phyloP scores from a whole-genome alignment of 2,888 invertebrate species.

The Agonopterix arenella region DNA sequence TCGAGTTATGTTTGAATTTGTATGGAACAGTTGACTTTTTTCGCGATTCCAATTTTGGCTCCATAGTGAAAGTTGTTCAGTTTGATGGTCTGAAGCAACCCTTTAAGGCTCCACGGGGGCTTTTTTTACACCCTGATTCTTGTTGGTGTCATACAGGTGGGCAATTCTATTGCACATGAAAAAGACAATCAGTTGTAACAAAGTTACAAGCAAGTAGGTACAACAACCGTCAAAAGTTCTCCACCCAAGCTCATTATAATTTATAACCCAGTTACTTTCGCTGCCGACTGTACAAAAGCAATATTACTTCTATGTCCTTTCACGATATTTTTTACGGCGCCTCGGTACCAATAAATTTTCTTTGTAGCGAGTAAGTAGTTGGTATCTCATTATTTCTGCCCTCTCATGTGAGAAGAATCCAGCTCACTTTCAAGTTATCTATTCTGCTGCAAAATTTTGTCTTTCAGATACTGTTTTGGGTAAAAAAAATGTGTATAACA shows the following conservation, averaged over 20 bases:
- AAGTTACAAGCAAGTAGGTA: neutral
- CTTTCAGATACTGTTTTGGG: slow-evolving; percentile 1
- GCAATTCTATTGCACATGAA: too few species aligned
- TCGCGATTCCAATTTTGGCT: too few species aligned
- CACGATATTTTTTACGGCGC: slow-evolving; percentile 4
- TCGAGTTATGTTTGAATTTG: too few species aligned
- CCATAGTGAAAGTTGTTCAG: too few species aligned
- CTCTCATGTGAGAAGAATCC: slow-evolving; percentile 46
- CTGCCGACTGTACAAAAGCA: slow-evolving; percentile 4
- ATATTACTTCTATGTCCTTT: slow-evolving; percentile 15
- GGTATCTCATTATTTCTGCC: slow-evolving; percentile 59
- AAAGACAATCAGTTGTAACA: too few species aligned
- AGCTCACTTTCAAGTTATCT: slow-evolving; percentile 27
- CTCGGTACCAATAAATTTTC: slow-evolving; percentile 21
- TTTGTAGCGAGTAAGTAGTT: slow-evolving; percentile 47
- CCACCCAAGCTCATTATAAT: too few species aligned
- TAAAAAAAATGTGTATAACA: neutral
- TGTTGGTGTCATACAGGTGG: too few species aligned
- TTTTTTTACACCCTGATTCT: too few species aligned
- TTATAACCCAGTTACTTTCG: too few species aligned
- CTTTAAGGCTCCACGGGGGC: too few species aligned
- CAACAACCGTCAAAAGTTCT: neutral
- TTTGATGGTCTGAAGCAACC: too few species aligned
- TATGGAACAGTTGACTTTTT: too few species aligned
- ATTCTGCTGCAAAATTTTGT: slow-evolving; percentile 14